phyloP scores from a whole-genome alignment of 1,140 invertebrate species.

The Oryzaephilus surinamensis region DNA sequence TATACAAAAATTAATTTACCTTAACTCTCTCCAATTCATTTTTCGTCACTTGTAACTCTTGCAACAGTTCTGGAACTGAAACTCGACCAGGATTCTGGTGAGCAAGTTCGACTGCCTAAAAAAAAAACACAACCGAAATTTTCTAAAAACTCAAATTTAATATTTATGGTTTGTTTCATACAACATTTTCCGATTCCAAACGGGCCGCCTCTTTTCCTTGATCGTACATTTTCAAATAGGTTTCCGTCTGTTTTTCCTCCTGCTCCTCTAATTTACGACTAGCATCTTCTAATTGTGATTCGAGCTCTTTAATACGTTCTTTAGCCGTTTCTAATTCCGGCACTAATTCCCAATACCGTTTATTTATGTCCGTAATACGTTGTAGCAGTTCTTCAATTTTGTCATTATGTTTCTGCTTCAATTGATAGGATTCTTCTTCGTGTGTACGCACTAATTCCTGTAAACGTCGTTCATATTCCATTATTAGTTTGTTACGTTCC shows the following conservation, averaged over 20 bases:
- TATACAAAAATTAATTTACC: no score
- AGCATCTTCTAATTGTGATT: constrained; percentile 55
- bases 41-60: constrained; percentile 69
- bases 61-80: constrained; percentile 63
- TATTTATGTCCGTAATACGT: constrained; percentile 68
- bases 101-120: constrained; percentile 50
- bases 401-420: constrained; percentile 68
- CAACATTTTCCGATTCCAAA: constrained; percentile 53
- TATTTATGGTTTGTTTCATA: constrained; percentile 20
- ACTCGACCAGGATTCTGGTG: constrained; percentile 49
- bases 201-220: constrained; percentile 68
- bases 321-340: constrained; percentile 57
- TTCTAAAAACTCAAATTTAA: background rate
- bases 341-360: constrained; percentile 56
- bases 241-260: constrained; percentile 60
- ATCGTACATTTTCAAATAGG: constrained; percentile 73
- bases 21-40: constrained; percentile 74
- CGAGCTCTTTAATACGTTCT: constrained; percentile 52
- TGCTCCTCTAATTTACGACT: constrained; percentile 57
- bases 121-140: constrained; percentile 13
- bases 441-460: constrained; percentile 60
- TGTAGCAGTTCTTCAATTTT: constrained; percentile 65
- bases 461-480: constrained; percentile 59
- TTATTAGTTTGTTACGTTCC: constrained; percentile 55
- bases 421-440: constrained; percentile 55